Evolutionary conservation across 2,797 vertebrate species (phyloP), one percentile per base, ranked within the genome.

Genomic region (Rhinichthys osculus): DNA sequence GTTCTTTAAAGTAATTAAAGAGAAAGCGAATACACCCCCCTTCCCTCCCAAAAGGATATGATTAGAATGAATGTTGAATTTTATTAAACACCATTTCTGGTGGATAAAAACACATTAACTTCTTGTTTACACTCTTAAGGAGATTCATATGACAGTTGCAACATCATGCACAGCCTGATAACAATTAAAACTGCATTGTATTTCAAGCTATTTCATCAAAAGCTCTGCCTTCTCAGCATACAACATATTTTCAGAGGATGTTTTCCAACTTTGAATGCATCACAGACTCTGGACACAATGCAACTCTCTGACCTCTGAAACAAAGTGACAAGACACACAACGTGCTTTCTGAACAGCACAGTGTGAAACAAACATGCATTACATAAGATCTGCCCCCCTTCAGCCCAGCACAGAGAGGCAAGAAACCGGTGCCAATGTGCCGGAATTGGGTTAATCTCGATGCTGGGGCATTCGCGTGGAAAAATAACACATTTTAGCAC

Each of bases 281-380:
- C 8, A 44, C 14, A 17, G 23, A n/a, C n/a, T 64, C n/a, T 62
- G 76, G 13, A 42, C 33, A 42, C 79, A 70, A 30, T 30, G n/a
- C 67, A 71, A 72, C 80, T 82, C 38, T 27, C 47, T 71, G 67
- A 72, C 14, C 74, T 57, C 74, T n/a, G 35, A 40, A 42, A 81
- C 17, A 64, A 74, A 83, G 70, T 83, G 81, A 74, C 81, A 83
- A 83, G 54, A 59, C 70, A 59, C 70, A 82, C 27, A 78, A 44
- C 47, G 76, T 50, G 33, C 59, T 83, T 50, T 52, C 38, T n/a
- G 30, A 52, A 52, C 47, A 50, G 19, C 35, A 57, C 47, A 50
- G 52, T 71, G 52, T 72, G 67, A 35, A 71, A n/a, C 67, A 79
- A 79, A 64, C 84, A 80, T 27, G 77, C 67, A 80, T 85, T 80